Evolutionary conservation across 2,113 vertebrate species (phyloP).

Genomic region (Talpa occidentalis): DNA sequence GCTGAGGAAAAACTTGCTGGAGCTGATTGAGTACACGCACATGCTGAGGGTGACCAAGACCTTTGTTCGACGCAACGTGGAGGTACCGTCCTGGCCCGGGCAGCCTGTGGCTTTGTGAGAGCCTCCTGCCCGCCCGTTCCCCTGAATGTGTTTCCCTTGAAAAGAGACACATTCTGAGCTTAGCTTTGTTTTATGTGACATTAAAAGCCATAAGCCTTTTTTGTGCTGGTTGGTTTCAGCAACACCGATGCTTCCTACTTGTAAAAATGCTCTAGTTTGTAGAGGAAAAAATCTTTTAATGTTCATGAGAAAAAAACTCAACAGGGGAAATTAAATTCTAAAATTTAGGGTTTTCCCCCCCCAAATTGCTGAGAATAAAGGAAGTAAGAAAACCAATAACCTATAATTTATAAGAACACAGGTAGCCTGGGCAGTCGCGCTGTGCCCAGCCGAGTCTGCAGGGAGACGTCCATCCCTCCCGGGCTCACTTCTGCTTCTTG

Average conservation of each 20-base stretch:
- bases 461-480: fast-evolving
- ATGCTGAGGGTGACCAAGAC: conserved; percentile 93
- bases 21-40: conserved; percentile 95
- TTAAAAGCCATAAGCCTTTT: not conserved
- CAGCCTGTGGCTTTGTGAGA: fast-evolving
- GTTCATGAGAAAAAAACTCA: not conserved
- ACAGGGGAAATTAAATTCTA: not conserved
- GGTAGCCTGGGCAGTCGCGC: fast-evolving
- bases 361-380: not conserved
- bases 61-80: conserved; percentile 89
- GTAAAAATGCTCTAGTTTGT: not conserved
- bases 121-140: fast-evolving
- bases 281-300: not conserved
- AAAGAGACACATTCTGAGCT: not conserved
- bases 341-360: not conserved
- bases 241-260: not conserved
- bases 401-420: not conserved
- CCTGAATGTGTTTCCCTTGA: fast-evolving
- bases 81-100: conserved; percentile 84
- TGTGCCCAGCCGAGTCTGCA: not conserved
- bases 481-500: not conserved
- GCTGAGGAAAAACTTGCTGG: conserved; percentile 93
- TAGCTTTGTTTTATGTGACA: not conserved
- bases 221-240: not conserved
- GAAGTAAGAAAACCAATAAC: not conserved